Evolutionary conservation across 2,888 invertebrate genomes (phyloP).

Genomic region (Vanessa cardui): DNA sequence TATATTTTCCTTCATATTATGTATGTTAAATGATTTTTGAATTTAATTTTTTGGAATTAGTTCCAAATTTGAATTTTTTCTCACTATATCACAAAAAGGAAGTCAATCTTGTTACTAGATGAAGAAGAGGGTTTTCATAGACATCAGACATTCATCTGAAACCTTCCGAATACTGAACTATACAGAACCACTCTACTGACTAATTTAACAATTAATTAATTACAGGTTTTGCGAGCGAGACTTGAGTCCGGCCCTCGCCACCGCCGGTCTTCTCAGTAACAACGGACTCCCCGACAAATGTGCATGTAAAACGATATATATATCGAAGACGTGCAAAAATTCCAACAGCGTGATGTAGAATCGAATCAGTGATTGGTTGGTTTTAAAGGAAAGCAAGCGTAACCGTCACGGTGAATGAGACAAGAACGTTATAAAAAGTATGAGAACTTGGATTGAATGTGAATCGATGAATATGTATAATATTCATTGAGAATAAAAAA

Average conservation of each 20-base stretch:
- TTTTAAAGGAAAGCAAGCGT: slow-evolving; percentile 37
- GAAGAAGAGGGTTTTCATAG: slow-evolving; percentile 72
- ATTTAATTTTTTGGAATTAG: background rate
- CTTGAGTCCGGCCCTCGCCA: slow-evolving; percentile 77
- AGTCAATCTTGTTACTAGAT: slow-evolving; percentile 77
- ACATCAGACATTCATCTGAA: slow-evolving; percentile 47
- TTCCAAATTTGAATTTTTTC: background rate
- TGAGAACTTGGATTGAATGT: slow-evolving; percentile 16
- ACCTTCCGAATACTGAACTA: slow-evolving; percentile 55
- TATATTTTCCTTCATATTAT: background rate
- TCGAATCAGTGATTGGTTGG: slow-evolving; percentile 52
- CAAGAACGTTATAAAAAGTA: slow-evolving; percentile 12
- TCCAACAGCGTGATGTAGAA: slow-evolving; percentile 58
- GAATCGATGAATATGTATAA: slow-evolving; percentile 12
- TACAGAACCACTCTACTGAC: slow-evolving; percentile 70
- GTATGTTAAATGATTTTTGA: too few relatives aligned
- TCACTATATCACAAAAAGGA: slow-evolving; percentile 58
- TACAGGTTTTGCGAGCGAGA: slow-evolving; percentile 64
- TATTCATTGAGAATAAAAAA: background rate
- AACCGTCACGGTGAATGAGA: slow-evolving; percentile 35
- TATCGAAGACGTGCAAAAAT: slow-evolving; percentile 45
- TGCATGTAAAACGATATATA: slow-evolving; percentile 11
- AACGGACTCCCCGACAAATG: slow-evolving; percentile 69
- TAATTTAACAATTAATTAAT: slow-evolving; percentile 62
- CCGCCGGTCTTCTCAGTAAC: slow-evolving; percentile 75